A percentile compares a stretch with the other conserved stretches of the same genome.
Evolutionary conservation across 2,797 vertebrate genomes (phyloP).

Genomic region (Chromis chromis): DNA sequence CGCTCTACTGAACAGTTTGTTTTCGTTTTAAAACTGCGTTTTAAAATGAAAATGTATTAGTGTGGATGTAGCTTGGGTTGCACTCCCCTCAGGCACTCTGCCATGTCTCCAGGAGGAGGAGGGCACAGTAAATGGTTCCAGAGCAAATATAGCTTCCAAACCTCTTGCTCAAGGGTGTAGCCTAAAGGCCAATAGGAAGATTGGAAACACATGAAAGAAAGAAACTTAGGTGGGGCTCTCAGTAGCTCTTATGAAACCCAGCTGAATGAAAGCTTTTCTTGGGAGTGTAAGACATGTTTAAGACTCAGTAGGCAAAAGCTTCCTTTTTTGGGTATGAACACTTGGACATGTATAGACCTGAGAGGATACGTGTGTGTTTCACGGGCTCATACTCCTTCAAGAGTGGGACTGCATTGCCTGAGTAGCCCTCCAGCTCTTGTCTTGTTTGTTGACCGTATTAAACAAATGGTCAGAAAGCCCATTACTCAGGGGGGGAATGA

Average conservation of each 20-base stretch:
- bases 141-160: slow-evolving; percentile 80
- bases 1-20: too few relatives aligned
- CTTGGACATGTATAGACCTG: slow-evolving; percentile 48
- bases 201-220: slow-evolving; percentile 82
- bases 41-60: too few relatives aligned
- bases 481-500: slow-evolving; percentile 67
- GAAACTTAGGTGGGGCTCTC: slow-evolving; percentile 57
- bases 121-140: slow-evolving; percentile 75
- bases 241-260: slow-evolving; percentile 60
- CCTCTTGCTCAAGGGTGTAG: slow-evolving; percentile 63
- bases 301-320: slow-evolving; percentile 24
- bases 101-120: slow-evolving; percentile 67
- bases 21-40: too few relatives aligned
- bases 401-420: slow-evolving; percentile 54
- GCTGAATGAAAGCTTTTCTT: slow-evolving; percentile 58
- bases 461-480: slow-evolving; percentile 80
- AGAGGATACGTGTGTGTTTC: slow-evolving; percentile 52
- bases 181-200: slow-evolving; percentile 66
- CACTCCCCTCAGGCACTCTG: slow-evolving; percentile 52
- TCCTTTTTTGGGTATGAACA: slow-evolving; percentile 27
- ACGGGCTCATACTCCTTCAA: slow-evolving; percentile 53
- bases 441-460: slow-evolving; percentile 79
- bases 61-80: slow-evolving; percentile 28
- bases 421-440: slow-evolving; percentile 71
- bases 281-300: slow-evolving; percentile 18